Conservation (phyloP, 2,113 vertebrate species). For the Pollachius pollachius region DNA sequence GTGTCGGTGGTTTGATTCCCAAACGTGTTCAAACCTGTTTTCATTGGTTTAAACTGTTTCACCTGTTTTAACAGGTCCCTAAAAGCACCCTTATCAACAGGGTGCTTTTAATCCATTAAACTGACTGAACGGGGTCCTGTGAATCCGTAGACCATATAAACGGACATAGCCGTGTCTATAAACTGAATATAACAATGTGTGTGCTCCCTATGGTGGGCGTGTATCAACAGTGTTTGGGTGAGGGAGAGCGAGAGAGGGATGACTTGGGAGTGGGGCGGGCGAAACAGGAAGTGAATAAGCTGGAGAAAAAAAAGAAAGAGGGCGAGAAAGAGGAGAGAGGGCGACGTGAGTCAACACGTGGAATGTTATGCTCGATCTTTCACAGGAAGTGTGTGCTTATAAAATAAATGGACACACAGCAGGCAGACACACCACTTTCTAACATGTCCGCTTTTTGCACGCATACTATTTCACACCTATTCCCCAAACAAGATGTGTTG, state of each 20-base stretch:
- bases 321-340: neutral
- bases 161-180: too few species aligned
- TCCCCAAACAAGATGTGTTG: too few species aligned
- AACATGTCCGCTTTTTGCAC: too few species aligned
- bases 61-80: too few species aligned
- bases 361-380: constrained; percentile 39
- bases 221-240: neutral
- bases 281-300: constrained; percentile 47
- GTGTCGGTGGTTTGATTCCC: too few species aligned
- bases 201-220: too few species aligned
- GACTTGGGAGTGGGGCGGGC: constrained; percentile 10
- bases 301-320: constrained; percentile 5
- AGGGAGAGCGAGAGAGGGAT: constrained; percentile 1
- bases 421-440: neutral
- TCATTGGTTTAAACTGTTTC: too few species aligned
- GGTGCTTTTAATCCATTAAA: too few species aligned
- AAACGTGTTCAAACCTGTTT: too few species aligned
- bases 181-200: too few species aligned
- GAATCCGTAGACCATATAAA: neutral
- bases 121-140: neutral
- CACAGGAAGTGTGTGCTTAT: constrained; percentile 38
- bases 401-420: neutral
- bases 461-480: too few species aligned
- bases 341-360: constrained; percentile 48
- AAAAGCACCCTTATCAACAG: too few species aligned